Base-by-base conservation (phyloP, 2,797 vertebrate genomes). In the Chrysolophus pictus region DNA sequence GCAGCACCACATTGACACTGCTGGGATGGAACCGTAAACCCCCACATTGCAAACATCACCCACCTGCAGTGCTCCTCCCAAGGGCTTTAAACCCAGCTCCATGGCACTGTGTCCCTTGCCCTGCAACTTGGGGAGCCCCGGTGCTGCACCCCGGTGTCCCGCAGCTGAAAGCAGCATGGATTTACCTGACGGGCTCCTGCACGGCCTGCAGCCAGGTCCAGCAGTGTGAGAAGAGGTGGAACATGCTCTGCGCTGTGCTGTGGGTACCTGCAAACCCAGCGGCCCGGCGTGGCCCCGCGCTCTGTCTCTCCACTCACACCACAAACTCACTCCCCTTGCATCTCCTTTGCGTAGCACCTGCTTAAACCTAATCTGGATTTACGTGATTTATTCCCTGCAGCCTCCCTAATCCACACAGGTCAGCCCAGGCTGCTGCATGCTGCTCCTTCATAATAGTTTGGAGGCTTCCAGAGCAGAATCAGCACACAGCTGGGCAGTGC, bases 171-270 rank as follows among this genome's bases (percentile, higher is more conserved):
- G 0, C 2, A 1, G 44, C 1, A 1, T 9, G 23, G 41, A 80
- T 91, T 63, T 96, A 96, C 96, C 96, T 96, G 92, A 95, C 1
- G 23, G 96, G 96, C 23, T 96, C 91, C 91, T 95, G 95, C 14
- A 93, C 21, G 58, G 95, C 87, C 84, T 95, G 91, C 88, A 96
- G 81, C 96, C 96, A 96, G 0, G 92, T 95, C 92, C 96, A 96
- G 93, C 96, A 96, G 92, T 94, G 84, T 19, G 95, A 95, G 91
- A 96, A 95, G 87, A 96, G 92, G 81, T 96, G 95, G 87, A 96
- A 96, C 96, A 96, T 96, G 56, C 31, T 87, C 5, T 1, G 60
- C 74, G 90, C 60, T 0, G 2, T 0, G 2, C 4, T 0, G 22
- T 73, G 3, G 0, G 67, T 67, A 42, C 51, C 88, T 80, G 41